Evolutionary conservation across 2,113 vertebrate genomes (phyloP), one percentile per base, ranked within the genome.

Genomic region (Pantherophis guttatus): DNA sequence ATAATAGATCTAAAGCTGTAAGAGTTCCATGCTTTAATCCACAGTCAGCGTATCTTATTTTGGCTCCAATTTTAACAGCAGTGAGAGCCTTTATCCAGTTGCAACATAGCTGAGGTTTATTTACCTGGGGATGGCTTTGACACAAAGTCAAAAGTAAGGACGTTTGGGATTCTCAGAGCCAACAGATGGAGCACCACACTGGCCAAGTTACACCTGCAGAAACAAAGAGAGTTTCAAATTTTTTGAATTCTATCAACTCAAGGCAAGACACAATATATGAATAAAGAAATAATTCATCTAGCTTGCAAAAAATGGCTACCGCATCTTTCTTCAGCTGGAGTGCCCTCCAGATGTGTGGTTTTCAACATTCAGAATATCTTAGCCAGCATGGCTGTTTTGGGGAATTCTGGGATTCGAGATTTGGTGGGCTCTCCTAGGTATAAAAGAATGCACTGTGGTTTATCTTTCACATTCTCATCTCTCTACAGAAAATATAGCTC

Each of bases 71-170:
- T 53, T 50, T 23, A 53, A 52, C 50, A 9, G 15, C 58, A 52
- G 2, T 5, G 15, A 29, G 7, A n/a, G 6, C 19, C 24, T 58
- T 24, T 17, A 48, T 19, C 15, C 54, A 44, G 90, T 15, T 55
- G 53, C 54, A 29, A 7, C 3, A 26, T 9, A 12, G 1, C 2
- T 15, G 7, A 39, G 9, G 19, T 54, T 92, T 29, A 58, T 97
- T 97, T 95, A 99, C 99, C 99, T 95, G 99, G 98, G 89, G 99
- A 99, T 0, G 99, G 99, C 94, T 98, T 99, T 89, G 99, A 99
- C 98, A 99, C 98, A 96, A 99, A 99, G 95, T 99, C 99, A 97
- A 99, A 99, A 92, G 98, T 98, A 85, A 98, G 98, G 92, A 99
- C 98, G 0, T 99, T 97, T 90, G 98, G 98, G 95, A 99, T 98